phyloP scores from a whole-genome alignment of 2,797 vertebrate genomes.

The Manis javanica region DNA sequence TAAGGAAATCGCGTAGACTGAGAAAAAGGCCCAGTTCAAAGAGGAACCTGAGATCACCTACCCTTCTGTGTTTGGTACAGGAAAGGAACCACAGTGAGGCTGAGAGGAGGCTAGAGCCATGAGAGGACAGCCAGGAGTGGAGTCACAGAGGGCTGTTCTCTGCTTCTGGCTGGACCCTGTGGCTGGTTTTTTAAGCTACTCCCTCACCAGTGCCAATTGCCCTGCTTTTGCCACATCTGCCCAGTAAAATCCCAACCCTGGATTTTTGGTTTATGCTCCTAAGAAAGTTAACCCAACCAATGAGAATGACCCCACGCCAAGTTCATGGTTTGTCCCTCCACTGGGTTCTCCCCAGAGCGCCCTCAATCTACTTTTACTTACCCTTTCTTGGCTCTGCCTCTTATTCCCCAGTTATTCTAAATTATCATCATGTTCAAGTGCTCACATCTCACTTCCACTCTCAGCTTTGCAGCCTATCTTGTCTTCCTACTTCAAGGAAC shows the following conservation, averaged over 20 bases:
- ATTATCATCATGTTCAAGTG: neutral
- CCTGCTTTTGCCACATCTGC: neutral
- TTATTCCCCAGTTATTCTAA: neutral
- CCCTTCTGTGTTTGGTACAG: neutral
- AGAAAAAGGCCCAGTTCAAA: neutral
- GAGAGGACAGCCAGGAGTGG: neutral
- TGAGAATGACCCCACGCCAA: neutral
- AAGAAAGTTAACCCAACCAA: neutral
- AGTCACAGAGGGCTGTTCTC: neutral
- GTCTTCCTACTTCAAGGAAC: neutral
- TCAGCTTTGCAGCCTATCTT: neutral
- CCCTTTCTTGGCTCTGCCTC: neutral
- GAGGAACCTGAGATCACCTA: neutral
- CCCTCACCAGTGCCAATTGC: neutral
- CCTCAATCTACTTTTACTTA: neutral
- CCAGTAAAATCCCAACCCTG: neutral
- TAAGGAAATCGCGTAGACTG: neutral
- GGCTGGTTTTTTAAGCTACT: neutral
- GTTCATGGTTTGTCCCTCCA: neutral
- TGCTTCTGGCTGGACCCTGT: neutral
- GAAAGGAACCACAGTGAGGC: neutral
- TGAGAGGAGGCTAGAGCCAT: neutral
- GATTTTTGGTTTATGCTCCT: conserved; percentile 7
- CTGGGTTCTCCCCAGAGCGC: neutral
- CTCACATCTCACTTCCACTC: neutral